These are phyloP conservation scores for Homarus americanus DNA, from an alignment of 1,140 invertebrate species.

Conservation along the genomic window DNA sequence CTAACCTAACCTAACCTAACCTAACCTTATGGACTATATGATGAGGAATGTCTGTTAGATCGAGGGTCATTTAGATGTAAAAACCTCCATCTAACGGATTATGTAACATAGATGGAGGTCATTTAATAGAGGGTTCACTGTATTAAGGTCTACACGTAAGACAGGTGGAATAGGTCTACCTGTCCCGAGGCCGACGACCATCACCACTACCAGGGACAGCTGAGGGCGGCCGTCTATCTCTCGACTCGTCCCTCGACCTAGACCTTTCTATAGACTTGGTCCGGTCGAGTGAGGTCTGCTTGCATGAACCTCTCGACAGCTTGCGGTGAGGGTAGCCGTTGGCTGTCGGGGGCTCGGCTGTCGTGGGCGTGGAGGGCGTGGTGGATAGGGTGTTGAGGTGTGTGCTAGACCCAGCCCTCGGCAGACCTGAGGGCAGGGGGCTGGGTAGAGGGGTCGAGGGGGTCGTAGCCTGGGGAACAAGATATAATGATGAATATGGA, in stretches of 20 bases:
- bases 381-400: slow-evolving; percentile 16
- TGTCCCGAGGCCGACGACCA: slow-evolving; percentile 12
- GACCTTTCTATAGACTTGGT: slow-evolving; percentile 49
- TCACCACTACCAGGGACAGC: neutral
- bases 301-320: slow-evolving; percentile 3
- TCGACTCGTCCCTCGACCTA: slow-evolving; percentile 50
- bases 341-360: neutral
- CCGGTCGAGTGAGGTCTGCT: slow-evolving; percentile 46
- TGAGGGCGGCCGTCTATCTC: slow-evolving; percentile 28
- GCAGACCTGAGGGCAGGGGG: neutral
- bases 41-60: no score
- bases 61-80: no score
- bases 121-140: no score
- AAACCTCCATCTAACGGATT: no score
- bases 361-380: slow-evolving; percentile 1
- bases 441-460: neutral
- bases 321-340: slow-evolving; percentile 53
- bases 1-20: no score
- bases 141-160: no score
- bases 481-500: neutral
- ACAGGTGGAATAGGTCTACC: neutral
- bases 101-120: no score
- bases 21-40: no score
- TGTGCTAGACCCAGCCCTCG: neutral
- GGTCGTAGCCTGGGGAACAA: neutral